phyloP scores from a whole-genome alignment of 2,888 invertebrate genomes.

The Perdita meconis region DNA sequence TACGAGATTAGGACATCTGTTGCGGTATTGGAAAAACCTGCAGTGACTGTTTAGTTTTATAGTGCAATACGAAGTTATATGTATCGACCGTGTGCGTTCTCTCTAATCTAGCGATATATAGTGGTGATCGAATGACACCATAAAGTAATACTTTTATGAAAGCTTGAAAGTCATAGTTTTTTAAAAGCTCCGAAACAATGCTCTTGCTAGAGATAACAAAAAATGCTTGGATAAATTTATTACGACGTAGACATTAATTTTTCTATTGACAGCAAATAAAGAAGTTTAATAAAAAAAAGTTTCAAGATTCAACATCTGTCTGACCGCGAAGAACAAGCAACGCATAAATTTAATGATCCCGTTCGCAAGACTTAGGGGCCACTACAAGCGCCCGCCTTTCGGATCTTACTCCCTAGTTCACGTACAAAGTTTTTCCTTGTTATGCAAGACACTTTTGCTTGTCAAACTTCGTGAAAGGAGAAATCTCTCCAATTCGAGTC shows the following conservation, averaged over 20 bases:
- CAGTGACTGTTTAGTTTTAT: not conserved
- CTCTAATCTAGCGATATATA: not conserved
- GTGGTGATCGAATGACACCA: not conserved
- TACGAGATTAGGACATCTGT: not conserved
- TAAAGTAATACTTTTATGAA: not conserved
- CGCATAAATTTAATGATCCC: conserved; percentile 18
- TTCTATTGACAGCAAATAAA: too few relatives aligned
- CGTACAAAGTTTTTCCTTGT: conserved; percentile 40
- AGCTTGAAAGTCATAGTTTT: too few relatives aligned
- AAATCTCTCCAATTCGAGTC: conserved; percentile 22
- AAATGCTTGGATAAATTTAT: too few relatives aligned
- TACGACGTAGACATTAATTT: too few relatives aligned
- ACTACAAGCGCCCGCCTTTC: conserved; percentile 9
- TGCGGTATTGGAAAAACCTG: conserved; percentile 1
- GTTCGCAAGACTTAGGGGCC: conserved; percentile 17
- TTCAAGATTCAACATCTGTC: not conserved
- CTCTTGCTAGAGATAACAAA: too few relatives aligned
- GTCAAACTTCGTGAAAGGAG: conserved; percentile 37
- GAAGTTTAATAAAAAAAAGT: too few relatives aligned
- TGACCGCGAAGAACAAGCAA: not conserved
- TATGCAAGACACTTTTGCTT: conserved; percentile 35
- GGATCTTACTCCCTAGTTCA: conserved; percentile 21
- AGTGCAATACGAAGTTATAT: not conserved
- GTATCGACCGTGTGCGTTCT: conserved; percentile 1
- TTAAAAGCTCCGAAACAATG: too few relatives aligned